Percentiles rank a stretch among this genome's conserved stretches.
These are phyloP conservation scores for Xenopus tropicalis DNA, from an alignment of 2,113 vertebrate genomes.

Conservation along the genomic window UCB_Xtro_10.0 CM004447.2:112068501-112069000, in stretches of 20 bases:
- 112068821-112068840: conserved; percentile 72
- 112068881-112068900: conserved; percentile 40
- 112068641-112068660: conserved; percentile 62
- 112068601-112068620: conserved; percentile 54
- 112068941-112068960: no score
- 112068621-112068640: conserved; percentile 53
- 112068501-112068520: no score
- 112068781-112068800: conserved; percentile 71
- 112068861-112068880: conserved; percentile 78
- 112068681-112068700: conserved; percentile 67
- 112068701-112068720: conserved; percentile 66
- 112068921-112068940: no score
- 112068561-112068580: no score
- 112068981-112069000: no score
- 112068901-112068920: no score
- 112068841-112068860: conserved; percentile 77
- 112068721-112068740: conserved; percentile 69
- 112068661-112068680: conserved; percentile 62
- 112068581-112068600: background rate
- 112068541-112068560: no score
- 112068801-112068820: conserved; percentile 52
- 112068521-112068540: no score
- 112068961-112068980: no score
- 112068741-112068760: conserved; percentile 71
- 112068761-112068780: conserved; percentile 68